A percentile compares a stretch with the other conserved stretches of the same genome.
Conservation (phyloP, 2,113 vertebrate species). For the Galbula dea region DNA sequence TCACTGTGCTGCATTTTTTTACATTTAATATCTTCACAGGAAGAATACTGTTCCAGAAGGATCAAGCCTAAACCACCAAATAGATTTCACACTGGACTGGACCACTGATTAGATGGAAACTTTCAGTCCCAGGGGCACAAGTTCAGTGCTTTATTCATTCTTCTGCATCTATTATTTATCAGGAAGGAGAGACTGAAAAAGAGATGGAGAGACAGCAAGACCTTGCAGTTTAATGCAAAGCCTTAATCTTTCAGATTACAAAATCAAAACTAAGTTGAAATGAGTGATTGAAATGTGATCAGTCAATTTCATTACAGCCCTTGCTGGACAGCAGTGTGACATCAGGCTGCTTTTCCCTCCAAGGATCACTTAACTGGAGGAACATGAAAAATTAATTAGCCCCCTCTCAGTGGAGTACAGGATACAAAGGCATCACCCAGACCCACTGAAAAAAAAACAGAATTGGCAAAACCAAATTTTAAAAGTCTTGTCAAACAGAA, state of each 20-base stretch:
- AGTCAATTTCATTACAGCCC: background rate
- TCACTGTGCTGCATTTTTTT: background rate
- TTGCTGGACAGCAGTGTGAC: background rate
- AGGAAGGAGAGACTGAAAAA: conserved; percentile 42
- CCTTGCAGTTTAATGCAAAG: conserved; percentile 37
- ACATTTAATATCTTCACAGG: conserved; percentile 26
- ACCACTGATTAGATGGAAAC: conserved; percentile 52
- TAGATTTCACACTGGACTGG: conserved; percentile 53
- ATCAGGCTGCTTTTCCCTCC: background rate
- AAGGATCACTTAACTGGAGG: background rate
- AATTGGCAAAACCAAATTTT: background rate
- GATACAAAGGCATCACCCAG: background rate
- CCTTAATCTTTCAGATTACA: conserved; percentile 27
- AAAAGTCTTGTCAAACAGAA: background rate
- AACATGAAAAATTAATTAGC: background rate
- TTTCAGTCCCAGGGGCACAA: background rate
- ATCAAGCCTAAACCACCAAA: conserved; percentile 24
- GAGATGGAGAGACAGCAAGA: conserved; percentile 20
- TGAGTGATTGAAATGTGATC: background rate
- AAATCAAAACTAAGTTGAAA: background rate
- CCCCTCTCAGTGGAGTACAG: background rate
- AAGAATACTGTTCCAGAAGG: conserved; percentile 27
- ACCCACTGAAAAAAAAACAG: background rate
- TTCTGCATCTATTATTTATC: conserved; percentile 73
- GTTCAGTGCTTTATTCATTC: conserved; percentile 59